Percentiles rank a stretch among this genome's conserved stretches.
Conservation (phyloP, 2,113 vertebrate species). For the Gracilinanus agilis region DNA sequence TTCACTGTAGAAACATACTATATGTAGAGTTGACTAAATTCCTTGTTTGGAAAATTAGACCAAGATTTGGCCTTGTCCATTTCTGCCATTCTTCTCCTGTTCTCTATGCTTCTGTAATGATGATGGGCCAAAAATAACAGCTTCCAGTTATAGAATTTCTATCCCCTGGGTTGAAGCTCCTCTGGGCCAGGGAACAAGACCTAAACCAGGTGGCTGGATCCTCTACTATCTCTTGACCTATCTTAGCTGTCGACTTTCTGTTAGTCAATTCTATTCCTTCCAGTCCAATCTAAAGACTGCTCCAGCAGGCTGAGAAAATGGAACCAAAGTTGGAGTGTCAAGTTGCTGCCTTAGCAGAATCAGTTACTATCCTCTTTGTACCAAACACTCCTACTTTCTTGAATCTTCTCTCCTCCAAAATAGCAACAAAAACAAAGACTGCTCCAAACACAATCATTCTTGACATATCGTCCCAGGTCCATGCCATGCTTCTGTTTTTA, state of each 20-base stretch:
- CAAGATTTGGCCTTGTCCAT: neutral
- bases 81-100: neutral
- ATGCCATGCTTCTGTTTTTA: neutral
- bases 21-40: neutral
- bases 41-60: neutral
- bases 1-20: neutral
- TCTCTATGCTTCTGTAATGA: neutral
- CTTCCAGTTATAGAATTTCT: neutral
- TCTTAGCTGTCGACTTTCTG: neutral
- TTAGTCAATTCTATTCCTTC: neutral
- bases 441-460: neutral
- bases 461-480: neutral
- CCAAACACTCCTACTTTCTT: neutral
- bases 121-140: neutral
- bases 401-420: too few species aligned
- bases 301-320: neutral
- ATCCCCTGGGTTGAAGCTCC: neutral
- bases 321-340: neutral
- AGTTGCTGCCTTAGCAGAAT: neutral
- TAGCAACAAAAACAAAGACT: neutral
- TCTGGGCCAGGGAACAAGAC: neutral
- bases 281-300: neutral
- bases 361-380: neutral
- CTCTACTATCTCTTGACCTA: neutral
- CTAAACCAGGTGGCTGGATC: neutral